These are phyloP conservation scores for Elymnias hypermnestra DNA, from an alignment of 1,140 invertebrate genomes.

Conservation along the genomic window DNA sequence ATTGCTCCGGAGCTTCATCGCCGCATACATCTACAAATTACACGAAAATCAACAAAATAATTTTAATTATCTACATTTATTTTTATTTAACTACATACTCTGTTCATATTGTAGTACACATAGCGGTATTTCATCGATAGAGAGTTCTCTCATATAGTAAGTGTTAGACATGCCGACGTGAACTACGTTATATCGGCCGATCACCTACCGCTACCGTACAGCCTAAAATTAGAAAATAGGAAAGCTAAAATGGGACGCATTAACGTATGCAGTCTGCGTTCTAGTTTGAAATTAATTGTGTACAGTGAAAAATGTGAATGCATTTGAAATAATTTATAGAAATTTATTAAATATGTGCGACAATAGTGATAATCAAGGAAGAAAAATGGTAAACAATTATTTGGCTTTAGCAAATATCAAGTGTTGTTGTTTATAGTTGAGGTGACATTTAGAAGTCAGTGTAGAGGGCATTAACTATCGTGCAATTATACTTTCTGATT, in stretches of 20 bases:
- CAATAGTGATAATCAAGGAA: not conserved
- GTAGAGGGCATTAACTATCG: not conserved
- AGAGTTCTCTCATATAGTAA: constrained; percentile 55
- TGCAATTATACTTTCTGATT: no score
- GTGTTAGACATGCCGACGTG: constrained; percentile 43
- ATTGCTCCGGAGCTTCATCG: constrained; percentile 39
- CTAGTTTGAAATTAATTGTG: constrained; percentile 13
- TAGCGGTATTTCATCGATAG: constrained; percentile 60
- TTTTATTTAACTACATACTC: constrained; percentile 29
- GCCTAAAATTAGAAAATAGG: constrained; percentile 65
- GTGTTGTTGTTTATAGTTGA: not conserved
- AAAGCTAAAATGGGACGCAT: constrained; percentile 48
- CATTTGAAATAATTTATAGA: not conserved
- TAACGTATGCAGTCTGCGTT: constrained; percentile 27
- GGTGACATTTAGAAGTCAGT: not conserved
- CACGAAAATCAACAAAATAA: not conserved
- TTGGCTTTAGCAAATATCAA: not conserved
- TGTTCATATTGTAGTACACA: constrained; percentile 62
- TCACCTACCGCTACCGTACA: constrained; percentile 20
- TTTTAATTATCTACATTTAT: constrained; percentile 1
- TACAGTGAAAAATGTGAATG: constrained; percentile 6
- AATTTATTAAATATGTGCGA: constrained; percentile 9
- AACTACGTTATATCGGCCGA: constrained; percentile 27
- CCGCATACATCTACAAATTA: constrained; percentile 45
- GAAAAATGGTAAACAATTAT: constrained; percentile 7